phyloP scores from a whole-genome alignment of 2,888 invertebrate species.

The Melipona beecheii region DNA sequence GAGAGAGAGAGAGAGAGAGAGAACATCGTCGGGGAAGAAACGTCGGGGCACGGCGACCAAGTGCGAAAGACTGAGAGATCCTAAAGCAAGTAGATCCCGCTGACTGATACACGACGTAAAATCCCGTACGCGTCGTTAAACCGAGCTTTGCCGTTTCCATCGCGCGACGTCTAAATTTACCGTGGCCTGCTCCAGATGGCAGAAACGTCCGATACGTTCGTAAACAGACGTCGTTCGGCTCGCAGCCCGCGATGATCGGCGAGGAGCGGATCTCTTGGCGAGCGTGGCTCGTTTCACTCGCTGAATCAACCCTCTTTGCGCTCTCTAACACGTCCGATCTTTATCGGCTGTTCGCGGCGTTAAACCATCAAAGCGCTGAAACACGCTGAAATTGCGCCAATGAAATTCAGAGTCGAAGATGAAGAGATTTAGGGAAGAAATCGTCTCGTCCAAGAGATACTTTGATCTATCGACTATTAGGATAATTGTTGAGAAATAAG shows the following conservation, averaged over 20 bases:
- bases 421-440: neutral
- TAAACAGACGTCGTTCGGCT: constrained; percentile 21
- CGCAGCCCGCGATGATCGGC: constrained; percentile 19
- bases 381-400: neutral
- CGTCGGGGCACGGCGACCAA: constrained; percentile 39
- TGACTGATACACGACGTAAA: constrained; percentile 74
- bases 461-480: too few species aligned
- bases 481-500: too few species aligned
- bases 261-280: constrained; percentile 15
- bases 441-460: too few species aligned
- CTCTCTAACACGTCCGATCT: constrained; percentile 36
- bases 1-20: neutral
- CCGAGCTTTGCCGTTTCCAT: constrained; percentile 68
- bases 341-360: constrained; percentile 39
- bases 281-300: constrained; percentile 31
- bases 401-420: too few species aligned
- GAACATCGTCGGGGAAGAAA: neutral
- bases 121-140: constrained; percentile 73
- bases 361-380: neutral
- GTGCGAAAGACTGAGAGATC: constrained; percentile 60
- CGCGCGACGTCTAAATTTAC: constrained; percentile 71
- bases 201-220: constrained; percentile 34
- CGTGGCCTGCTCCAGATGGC: constrained; percentile 11
- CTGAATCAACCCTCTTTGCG: constrained; percentile 42
- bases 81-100: constrained; percentile 59